Conservation (phyloP, 2,888 invertebrate species). For the Choristoneura rosaceana region DNA sequence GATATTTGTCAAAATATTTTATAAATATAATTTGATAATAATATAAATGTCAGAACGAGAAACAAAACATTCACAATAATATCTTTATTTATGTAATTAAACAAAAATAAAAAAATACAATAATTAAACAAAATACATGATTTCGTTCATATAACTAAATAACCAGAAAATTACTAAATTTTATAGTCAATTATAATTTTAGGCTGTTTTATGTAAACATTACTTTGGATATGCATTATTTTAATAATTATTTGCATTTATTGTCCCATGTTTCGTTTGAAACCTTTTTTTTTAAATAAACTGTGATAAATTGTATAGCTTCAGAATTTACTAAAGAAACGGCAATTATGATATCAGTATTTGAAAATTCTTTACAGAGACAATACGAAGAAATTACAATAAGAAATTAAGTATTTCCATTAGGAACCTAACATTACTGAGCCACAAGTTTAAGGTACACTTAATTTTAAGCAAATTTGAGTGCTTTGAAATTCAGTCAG, state of each 20-base stretch:
- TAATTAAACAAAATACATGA: background rate
- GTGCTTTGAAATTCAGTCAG: background rate
- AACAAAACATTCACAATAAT: background rate
- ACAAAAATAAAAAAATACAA: background rate
- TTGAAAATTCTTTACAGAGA: background rate
- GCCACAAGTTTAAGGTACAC: slow-evolving; percentile 17
- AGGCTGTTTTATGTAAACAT: background rate
- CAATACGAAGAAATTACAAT: background rate
- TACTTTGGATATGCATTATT: slow-evolving; percentile 33
- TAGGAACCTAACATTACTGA: slow-evolving; percentile 15
- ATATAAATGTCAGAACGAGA: background rate
- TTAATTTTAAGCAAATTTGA: background rate
- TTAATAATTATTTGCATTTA: slow-evolving; percentile 48
- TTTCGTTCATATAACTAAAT: background rate
- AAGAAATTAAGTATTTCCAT: background rate
- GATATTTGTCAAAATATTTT: slow-evolving; percentile 5
- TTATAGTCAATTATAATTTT: background rate
- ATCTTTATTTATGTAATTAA: background rate
- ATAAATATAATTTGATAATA: background rate
- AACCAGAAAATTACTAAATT: background rate
- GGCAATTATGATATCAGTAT: background rate
- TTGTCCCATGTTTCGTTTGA: slow-evolving; percentile 53
- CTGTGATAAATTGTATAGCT: background rate
- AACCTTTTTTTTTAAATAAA: slow-evolving; percentile 23
- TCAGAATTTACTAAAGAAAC: background rate